Evolutionary conservation across 1,140 invertebrate species (phyloP), one percentile per base, ranked within the genome.

Genomic region (Conopomorpha cramerella): DNA sequence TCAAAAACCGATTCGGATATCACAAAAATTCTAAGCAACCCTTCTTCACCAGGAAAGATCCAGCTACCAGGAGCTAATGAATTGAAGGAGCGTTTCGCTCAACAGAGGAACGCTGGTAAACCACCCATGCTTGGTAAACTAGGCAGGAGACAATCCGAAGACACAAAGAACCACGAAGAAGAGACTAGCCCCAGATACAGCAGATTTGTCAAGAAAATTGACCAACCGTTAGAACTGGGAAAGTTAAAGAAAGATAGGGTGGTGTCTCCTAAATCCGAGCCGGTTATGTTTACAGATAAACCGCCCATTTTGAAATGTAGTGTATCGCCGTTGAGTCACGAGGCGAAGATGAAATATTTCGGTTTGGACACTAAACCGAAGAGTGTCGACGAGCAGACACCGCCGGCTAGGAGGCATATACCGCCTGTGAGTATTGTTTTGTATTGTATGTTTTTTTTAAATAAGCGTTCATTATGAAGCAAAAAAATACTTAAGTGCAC

Each of bases 1-100:
- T 78, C 71, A 0, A 53, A 59, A 52, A 79, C 77, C 0, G 77
- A 78, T 18, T 77, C 74, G 0, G 74, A 79, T 16, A 32, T 78
- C 1, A 50, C 55, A 0, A 57, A 49, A 31, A 47, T 55, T 1
- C 53, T 62, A 1, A 56, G 64, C 16, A 51, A 60, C 32, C 29
- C 33, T 16, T 11, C 15, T 1, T 18, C 11, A 2, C 16, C 28
- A 6, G 18, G 12, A 16, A 30, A 19, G 28, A 37, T 37, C 17
- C 27, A 37, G 12, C 17, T 74, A 34, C 70, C 70, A 36, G 52
- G 64, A 28, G 67, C 66, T 1, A 56, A 53, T 42, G 71, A 76
- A 15, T 39, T 76, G 1, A 71, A 76, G 25, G 67, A 70, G 18
- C 46, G 60, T n/a, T 29, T 72, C 1, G 52, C 36, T 26, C 59